A percentile compares a stretch with the other conserved stretches of the same genome.
phyloP scores from a whole-genome alignment of 2,797 vertebrate species.

The Sarcophilus harrisii region DNA sequence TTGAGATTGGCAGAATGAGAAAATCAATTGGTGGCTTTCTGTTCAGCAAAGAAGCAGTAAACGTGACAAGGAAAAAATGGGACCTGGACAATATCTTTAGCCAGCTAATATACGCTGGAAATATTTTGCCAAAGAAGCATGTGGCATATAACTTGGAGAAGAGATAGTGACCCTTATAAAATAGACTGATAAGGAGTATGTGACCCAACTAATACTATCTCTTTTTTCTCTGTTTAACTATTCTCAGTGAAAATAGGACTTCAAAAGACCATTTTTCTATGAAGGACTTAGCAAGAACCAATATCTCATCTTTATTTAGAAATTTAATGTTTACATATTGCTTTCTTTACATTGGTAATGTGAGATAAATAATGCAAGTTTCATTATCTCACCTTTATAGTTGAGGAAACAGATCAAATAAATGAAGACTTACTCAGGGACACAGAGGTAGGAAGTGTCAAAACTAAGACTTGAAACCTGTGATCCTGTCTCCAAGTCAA shows the following conservation, averaged over 20 bases:
- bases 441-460: neutral
- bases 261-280: neutral
- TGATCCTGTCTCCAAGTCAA: neutral
- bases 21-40: constrained; percentile 77
- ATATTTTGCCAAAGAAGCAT: neutral
- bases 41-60: constrained; percentile 76
- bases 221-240: neutral
- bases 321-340: neutral
- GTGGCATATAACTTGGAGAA: neutral
- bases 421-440: neutral
- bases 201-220: neutral
- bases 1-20: constrained; percentile 81
- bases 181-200: neutral
- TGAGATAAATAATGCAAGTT: neutral
- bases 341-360: neutral
- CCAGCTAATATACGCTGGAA: constrained; percentile 63
- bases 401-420: neutral
- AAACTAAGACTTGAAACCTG: neutral
- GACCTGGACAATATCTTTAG: constrained; percentile 64
- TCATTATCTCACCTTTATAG: neutral
- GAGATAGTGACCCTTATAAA: neutral
- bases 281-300: neutral
- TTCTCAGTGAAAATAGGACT: neutral
- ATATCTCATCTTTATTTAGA: neutral
- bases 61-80: constrained; percentile 70